These are phyloP conservation scores for Meta bourneti DNA, from an alignment of 2,888 invertebrate genomes.

Conservation along the genomic window DNA sequence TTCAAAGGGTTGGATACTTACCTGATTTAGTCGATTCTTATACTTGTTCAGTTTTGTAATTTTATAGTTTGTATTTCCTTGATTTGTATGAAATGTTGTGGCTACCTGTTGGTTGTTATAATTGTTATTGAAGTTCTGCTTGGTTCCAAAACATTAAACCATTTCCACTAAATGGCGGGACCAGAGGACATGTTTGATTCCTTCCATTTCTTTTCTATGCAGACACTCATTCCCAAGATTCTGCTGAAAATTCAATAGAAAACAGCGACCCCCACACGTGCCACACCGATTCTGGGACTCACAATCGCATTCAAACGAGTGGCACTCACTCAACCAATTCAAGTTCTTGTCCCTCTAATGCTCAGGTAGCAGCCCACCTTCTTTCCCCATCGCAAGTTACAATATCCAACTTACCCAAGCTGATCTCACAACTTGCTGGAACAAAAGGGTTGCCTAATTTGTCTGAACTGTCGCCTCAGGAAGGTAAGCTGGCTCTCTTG, in stretches of 20 bases:
- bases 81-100: no score
- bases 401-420: conserved; percentile 82
- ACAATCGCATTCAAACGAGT: conserved; percentile 25
- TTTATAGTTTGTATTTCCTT: no score
- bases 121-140: no score
- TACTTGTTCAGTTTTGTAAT: no score
- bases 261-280: conserved; percentile 55
- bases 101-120: no score
- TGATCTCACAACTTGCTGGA: conserved; percentile 78
- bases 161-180: no score
- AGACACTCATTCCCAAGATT: conserved; percentile 57
- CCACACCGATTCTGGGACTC: conserved; percentile 34
- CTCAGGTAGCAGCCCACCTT: conserved; percentile 66
- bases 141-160: no score
- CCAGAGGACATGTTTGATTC: no score
- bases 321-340: conserved; percentile 57
- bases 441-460: conserved; percentile 82
- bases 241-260: conserved; percentile 61
- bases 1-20: not conserved
- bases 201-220: no score
- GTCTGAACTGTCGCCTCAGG: conserved; percentile 83
- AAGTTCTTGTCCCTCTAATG: conserved; percentile 54
- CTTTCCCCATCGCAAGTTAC: conserved; percentile 80
- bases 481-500: conserved; percentile 79
- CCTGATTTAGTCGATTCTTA: no score